Conservation (phyloP, 2,797 vertebrate genomes). For the Parambassis ranga region DNA sequence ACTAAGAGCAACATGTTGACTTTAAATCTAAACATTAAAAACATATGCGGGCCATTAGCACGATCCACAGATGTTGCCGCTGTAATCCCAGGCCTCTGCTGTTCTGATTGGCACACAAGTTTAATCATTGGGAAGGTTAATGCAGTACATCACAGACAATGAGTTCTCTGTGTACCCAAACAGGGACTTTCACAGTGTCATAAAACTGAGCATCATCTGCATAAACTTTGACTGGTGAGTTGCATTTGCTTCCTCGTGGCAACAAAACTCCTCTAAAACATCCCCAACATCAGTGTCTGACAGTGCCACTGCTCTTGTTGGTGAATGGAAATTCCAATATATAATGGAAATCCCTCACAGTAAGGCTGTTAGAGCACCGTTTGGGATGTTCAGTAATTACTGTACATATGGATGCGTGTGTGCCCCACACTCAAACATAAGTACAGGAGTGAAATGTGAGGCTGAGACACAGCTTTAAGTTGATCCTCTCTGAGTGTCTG, state of each 20-base stretch:
- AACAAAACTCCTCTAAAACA: not conserved
- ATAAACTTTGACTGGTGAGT: too few species aligned
- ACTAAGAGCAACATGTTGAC: constrained; percentile 74
- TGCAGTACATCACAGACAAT: constrained; percentile 54
- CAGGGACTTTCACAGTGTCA: not conserved
- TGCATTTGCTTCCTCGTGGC: not conserved
- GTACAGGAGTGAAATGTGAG: constrained; percentile 16
- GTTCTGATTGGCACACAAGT: constrained; percentile 65
- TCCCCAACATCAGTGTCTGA: not conserved
- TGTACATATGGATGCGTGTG: not conserved
- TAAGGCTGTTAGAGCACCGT: not conserved
- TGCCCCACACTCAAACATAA: not conserved
- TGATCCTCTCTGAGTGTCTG: constrained; percentile 63
- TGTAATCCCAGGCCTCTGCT: constrained; percentile 59
- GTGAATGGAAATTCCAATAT: not conserved
- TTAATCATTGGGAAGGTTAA: constrained; percentile 66
- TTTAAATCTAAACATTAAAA: constrained; percentile 72
- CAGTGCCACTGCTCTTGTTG: not conserved
- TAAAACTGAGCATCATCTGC: not conserved
- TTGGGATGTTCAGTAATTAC: not conserved
- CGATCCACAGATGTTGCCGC: constrained; percentile 67
- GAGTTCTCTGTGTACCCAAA: constrained; percentile 10
- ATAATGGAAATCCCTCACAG: too few species aligned
- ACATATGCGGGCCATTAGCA: constrained; percentile 73
- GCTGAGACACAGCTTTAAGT: constrained; percentile 59